Conservation (phyloP, 2,888 invertebrate genomes). For the Palloptera scutellata region DNA sequence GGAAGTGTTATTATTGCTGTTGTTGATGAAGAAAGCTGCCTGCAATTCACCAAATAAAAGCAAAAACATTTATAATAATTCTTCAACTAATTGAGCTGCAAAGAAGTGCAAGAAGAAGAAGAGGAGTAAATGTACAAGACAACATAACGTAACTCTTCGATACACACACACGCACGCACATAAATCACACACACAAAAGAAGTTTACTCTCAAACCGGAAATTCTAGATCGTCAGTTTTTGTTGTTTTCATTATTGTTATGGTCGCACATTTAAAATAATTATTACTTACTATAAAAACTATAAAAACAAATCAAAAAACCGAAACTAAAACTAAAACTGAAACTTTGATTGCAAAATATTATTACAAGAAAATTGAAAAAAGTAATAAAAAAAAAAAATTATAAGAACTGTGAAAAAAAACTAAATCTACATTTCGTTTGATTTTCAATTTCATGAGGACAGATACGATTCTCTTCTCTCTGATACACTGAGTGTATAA, state of each 20-base stretch:
- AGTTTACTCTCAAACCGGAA: conserved; percentile 49
- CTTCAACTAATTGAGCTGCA: no score
- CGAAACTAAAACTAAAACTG: background rate
- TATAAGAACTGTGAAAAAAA: conserved; percentile 19
- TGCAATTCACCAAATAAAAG: no score
- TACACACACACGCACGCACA: no score
- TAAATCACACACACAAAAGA: no score
- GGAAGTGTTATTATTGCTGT: no score
- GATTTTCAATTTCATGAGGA: conserved; percentile 2
- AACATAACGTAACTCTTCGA: no score
- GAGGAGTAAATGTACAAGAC: no score
- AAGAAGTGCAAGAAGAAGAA: no score
- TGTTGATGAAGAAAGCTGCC: no score
- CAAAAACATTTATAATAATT: no score
- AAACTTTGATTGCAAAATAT: background rate
- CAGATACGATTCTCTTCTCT: conserved; percentile 25
- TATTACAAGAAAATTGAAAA: conserved; percentile 3
- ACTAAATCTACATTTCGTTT: background rate
- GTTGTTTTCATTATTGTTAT: conserved; percentile 16
- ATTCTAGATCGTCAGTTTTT: conserved; percentile 46
- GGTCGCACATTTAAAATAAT: background rate
- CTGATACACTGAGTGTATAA: conserved; percentile 46
- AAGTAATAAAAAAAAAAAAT: conserved; percentile 28
- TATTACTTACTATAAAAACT: background rate
- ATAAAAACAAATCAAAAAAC: background rate